phyloP scores from a whole-genome alignment of 2,888 invertebrate genomes.

The Aleiodes alternator region DNA sequence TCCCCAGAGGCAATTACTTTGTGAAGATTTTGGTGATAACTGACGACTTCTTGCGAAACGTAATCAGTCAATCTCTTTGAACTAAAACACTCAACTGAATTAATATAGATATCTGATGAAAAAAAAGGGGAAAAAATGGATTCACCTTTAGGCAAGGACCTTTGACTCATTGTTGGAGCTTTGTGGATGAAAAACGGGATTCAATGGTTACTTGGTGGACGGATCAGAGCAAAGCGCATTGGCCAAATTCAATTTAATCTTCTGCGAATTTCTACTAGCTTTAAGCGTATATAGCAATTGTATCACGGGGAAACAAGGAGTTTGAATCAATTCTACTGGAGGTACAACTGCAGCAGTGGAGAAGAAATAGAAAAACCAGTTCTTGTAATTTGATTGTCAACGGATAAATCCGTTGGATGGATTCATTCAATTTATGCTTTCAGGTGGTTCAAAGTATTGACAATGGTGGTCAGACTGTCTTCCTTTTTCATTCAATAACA shows the following conservation, averaged over 20 bases:
- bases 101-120: constrained; percentile 21
- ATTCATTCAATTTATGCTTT: constrained; percentile 13
- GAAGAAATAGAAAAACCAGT: constrained; percentile 4
- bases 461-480: constrained; percentile 1
- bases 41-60: background rate
- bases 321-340: constrained; percentile 21
- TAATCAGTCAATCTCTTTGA: background rate
- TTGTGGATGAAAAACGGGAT: constrained; percentile 22
- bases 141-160: background rate
- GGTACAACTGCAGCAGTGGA: constrained; percentile 6
- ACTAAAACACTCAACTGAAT: constrained; percentile 14
- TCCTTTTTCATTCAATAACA: background rate
- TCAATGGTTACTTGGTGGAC: constrained; percentile 21
- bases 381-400: constrained; percentile 42
- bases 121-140: background rate
- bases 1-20: background rate
- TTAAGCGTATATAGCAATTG: constrained; percentile 42
- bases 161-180: constrained; percentile 31
- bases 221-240: constrained; percentile 45
- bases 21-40: background rate
- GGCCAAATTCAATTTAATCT: constrained; percentile 68
- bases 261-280: constrained; percentile 50
- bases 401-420: constrained; percentile 28
- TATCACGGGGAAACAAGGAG: constrained; percentile 33
- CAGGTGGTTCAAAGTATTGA: constrained; percentile 9